Evolutionary conservation across 1,140 invertebrate genomes (phyloP).

Genomic region (Arion vulgaris): DNA sequence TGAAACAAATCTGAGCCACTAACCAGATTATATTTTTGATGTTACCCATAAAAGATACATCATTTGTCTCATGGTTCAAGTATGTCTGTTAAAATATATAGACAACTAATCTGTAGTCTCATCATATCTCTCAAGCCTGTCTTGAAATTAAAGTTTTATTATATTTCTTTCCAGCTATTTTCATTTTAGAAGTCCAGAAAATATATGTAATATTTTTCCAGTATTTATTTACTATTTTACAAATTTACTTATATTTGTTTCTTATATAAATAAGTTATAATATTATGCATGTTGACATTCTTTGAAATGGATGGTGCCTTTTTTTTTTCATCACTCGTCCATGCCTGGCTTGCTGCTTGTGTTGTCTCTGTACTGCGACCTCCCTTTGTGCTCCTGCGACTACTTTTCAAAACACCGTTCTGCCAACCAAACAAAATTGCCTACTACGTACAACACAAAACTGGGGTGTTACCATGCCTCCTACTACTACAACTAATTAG

Average conservation of each 20-base stretch:
- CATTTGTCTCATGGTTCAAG: too few species aligned
- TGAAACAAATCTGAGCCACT: too few species aligned
- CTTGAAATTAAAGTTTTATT: too few species aligned
- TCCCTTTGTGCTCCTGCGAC: slow-evolving; percentile 38
- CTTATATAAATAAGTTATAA: not conserved
- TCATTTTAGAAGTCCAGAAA: too few species aligned
- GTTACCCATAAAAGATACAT: too few species aligned
- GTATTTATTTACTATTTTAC: too few species aligned
- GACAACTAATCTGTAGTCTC: too few species aligned
- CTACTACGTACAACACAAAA: slow-evolving; percentile 8
- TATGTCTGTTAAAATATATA: too few species aligned
- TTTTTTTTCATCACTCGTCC: slow-evolving; percentile 36
- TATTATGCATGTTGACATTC: slow-evolving; percentile 37
- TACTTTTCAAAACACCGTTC: slow-evolving; percentile 29
- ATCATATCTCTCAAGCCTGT: too few species aligned
- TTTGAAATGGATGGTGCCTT: slow-evolving; percentile 39
- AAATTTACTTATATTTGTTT: not conserved
- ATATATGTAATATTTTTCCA: too few species aligned
- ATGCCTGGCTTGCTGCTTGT: slow-evolving; percentile 40
- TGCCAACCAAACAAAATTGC: slow-evolving; percentile 24
- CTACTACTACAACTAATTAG: slow-evolving; percentile 26
- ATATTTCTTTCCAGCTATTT: too few species aligned
- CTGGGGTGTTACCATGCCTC: slow-evolving; percentile 7
- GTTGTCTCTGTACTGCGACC: slow-evolving; percentile 38
- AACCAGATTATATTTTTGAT: too few species aligned